Conservation (phyloP, 92 coral and sea anemone genomes). For the Heliopora coerulea region DNA sequence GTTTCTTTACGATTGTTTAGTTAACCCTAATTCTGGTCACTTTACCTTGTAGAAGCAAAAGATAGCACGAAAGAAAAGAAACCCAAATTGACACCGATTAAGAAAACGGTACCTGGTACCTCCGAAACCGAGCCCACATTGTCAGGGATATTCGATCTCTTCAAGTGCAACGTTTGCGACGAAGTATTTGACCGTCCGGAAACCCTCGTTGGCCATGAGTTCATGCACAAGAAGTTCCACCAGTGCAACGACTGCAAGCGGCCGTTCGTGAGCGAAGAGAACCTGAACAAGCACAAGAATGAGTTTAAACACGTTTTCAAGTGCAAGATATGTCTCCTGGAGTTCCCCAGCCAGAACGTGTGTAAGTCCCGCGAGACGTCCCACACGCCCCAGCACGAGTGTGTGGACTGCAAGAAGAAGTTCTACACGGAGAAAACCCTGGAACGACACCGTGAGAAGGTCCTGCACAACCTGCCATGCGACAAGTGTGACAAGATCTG, state of each 20-base stretch:
- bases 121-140: neutral
- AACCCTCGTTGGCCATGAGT: slow-evolving; percentile 29
- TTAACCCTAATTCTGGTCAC: too few relatives aligned
- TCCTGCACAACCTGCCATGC: slow-evolving; percentile 75
- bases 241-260: slow-evolving; percentile 85
- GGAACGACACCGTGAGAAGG: slow-evolving; percentile 69
- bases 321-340: slow-evolving; percentile 74
- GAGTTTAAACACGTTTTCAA: slow-evolving; percentile 83
- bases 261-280: slow-evolving; percentile 61
- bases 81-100: neutral
- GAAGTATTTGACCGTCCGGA: slow-evolving; percentile 33
- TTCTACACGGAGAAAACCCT: slow-evolving; percentile 70
- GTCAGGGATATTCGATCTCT: slow-evolving; percentile 33
- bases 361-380: slow-evolving; percentile 68
- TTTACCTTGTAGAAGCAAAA: neutral
- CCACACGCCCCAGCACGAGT: slow-evolving; percentile 83
- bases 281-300: slow-evolving; percentile 71
- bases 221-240: slow-evolving; percentile 57
- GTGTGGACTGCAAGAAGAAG: slow-evolving; percentile 77
- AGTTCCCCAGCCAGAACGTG: slow-evolving; percentile 62
- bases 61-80: neutral
- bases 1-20: too few relatives aligned
- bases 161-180: slow-evolving; percentile 50
- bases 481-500: slow-evolving; percentile 81
- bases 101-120: slow-evolving; percentile 1